Conservation (phyloP, 2,888 invertebrate genomes). For the Cataglyphis livida region DNA sequence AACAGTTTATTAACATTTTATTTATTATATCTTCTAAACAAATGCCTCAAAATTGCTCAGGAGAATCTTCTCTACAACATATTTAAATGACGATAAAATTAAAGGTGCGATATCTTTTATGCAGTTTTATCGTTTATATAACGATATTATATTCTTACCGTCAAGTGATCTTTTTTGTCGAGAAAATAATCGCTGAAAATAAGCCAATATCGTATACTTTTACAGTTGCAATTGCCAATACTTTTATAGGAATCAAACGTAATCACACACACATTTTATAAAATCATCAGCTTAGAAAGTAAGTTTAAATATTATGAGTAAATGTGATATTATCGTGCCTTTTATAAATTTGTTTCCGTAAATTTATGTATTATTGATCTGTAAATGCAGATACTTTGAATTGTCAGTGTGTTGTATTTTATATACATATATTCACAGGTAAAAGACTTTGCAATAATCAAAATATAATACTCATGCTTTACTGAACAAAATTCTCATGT, state of each 20-base stretch:
- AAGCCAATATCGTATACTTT: background rate
- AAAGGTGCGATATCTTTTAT: too few species aligned
- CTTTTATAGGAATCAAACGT: background rate
- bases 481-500: slow-evolving; percentile 34
- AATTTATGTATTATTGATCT: slow-evolving; percentile 61
- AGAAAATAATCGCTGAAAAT: background rate
- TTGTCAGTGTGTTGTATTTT: background rate
- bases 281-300: slow-evolving; percentile 16
- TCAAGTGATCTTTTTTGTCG: background rate
- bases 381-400: slow-evolving; percentile 30
- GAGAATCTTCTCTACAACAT: too few species aligned
- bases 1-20: too few species aligned
- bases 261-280: slow-evolving; percentile 25
- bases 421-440: background rate
- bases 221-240: background rate
- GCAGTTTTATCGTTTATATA: too few species aligned
- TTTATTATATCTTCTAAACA: too few species aligned
- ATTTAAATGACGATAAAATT: too few species aligned
- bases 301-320: slow-evolving; percentile 63
- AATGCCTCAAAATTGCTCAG: too few species aligned
- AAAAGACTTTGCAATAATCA: slow-evolving; percentile 2
- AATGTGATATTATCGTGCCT: slow-evolving; percentile 79
- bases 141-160: slow-evolving; percentile 1
- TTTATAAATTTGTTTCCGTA: slow-evolving; percentile 60
- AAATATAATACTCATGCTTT: slow-evolving; percentile 20